Conservation (phyloP, 2,113 vertebrate species). For the Hippolais icterina region DNA sequence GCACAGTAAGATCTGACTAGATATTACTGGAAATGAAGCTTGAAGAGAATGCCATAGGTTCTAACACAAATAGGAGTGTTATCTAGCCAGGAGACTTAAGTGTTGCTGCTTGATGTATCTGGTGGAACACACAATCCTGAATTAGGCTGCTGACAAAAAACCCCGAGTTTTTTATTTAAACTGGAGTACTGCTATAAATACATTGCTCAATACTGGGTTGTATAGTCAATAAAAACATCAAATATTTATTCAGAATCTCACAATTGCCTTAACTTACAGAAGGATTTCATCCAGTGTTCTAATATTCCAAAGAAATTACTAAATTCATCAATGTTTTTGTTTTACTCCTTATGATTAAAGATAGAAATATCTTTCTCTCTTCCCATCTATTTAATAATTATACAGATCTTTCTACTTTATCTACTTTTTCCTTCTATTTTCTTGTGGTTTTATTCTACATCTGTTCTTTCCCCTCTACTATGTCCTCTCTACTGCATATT, state of each 20-base stretch:
- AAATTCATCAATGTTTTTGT: neutral
- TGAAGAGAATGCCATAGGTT: neutral
- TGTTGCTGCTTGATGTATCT: neutral
- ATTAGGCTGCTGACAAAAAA: neutral
- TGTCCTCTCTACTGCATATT: neutral
- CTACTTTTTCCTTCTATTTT: neutral
- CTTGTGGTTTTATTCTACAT: neutral
- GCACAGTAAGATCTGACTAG: neutral
- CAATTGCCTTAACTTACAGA: neutral
- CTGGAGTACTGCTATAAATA: neutral
- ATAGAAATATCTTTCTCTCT: neutral
- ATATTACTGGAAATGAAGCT: neutral
- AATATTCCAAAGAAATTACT: neutral
- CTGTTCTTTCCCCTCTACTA: neutral
- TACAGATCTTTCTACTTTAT: neutral
- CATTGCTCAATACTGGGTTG: neutral
- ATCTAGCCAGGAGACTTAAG: neutral
- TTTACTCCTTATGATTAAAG: neutral
- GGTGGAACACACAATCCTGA: neutral
- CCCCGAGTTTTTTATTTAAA: neutral
- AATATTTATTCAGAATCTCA: neutral
- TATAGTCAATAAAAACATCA: neutral
- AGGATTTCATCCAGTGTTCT: neutral
- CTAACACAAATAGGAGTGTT: neutral
- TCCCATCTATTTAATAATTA: neutral